Base-by-base conservation (phyloP, 2,113 vertebrate species). In the Perca fluviatilis region DNA sequence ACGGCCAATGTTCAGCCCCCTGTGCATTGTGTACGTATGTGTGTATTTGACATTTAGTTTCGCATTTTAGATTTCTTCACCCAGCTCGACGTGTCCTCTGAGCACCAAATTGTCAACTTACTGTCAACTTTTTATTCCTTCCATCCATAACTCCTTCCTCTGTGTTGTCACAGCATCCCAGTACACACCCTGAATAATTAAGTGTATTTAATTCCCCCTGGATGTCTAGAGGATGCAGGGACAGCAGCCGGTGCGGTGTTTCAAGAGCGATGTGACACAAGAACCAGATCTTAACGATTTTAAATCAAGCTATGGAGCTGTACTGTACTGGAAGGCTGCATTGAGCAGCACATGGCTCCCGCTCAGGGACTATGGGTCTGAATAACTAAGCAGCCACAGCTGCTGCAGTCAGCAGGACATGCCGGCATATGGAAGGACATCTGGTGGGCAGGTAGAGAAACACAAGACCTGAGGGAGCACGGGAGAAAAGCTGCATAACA, bases 361-460 rank as follows among this genome's bases (percentile, higher is more conserved):
- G 6, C 82, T 71, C 14, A 1, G 60, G 27, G 69, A 46, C 49
- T 11, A 58, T 2, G 62, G 0, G 49, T 6, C 23, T 83, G 81
- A 86, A 89, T 89, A 80, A 86, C 16, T 86, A 36, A 90, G 75
- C 4, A 86, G 36, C 68, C 60, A 16, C 90, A 87, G 84, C 77
- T 91, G 86, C 71, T 68, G 63, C 86, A 63, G 79, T 3, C 82
- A 68, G 63, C 43, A n/a, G 68, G 67, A 61, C 10, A 64, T 14
- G 3, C 65, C 54, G 79, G 16, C 72, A 60, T 64, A 64, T 79
- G 63, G 63, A 73, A 56, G 80, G 80, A 75, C 80, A 84, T 82
- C 85, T 89, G 86, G 78, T 82, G 83, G 87, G 72, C 87, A 88
- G 81, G 83, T 79, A 82, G 85, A 91, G 82, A 77, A 88, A 70